Evolutionary conservation across 2,888 invertebrate genomes (phyloP).

Genomic region (Drosophila sordidapex): DNA sequence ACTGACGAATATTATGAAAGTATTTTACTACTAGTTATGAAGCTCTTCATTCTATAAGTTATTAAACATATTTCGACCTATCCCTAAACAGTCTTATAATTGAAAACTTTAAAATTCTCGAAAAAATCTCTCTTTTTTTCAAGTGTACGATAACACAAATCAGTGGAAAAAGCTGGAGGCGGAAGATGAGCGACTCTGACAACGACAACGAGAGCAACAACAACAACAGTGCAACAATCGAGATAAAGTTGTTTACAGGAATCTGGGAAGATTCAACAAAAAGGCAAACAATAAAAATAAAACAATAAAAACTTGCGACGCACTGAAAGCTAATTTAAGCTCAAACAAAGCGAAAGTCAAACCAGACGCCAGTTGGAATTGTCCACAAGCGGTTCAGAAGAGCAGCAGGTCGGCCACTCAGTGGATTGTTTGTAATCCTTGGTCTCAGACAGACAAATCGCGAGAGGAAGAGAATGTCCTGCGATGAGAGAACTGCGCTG

Average conservation of each 20-base stretch:
- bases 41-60: not conserved
- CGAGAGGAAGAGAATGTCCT: slow-evolving; percentile 61
- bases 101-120: not conserved
- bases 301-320: slow-evolving; percentile 45
- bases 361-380: slow-evolving; percentile 59
- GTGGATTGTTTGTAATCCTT: slow-evolving; percentile 62
- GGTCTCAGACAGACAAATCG: slow-evolving; percentile 28
- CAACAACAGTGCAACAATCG: slow-evolving; percentile 20
- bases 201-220: slow-evolving; percentile 23
- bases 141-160: slow-evolving; percentile 60
- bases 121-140: not conserved
- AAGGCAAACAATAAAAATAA: slow-evolving; percentile 64
- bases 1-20: not conserved
- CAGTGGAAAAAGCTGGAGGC: slow-evolving; percentile 49
- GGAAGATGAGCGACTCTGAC: slow-evolving; percentile 66
- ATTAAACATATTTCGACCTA: too few species aligned
- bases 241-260: slow-evolving; percentile 83
- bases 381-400: slow-evolving; percentile 40
- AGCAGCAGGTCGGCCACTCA: slow-evolving; percentile 4
- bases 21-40: too few species aligned
- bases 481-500: slow-evolving; percentile 73
- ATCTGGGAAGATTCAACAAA: slow-evolving; percentile 55
- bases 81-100: too few species aligned
- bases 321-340: slow-evolving; percentile 72
- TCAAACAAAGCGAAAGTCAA: slow-evolving; percentile 59